A percentile compares a stretch with the other conserved stretches of the same genome.
phyloP scores from a whole-genome alignment of 1,140 invertebrate species.

The Euwallacea similis region DNA sequence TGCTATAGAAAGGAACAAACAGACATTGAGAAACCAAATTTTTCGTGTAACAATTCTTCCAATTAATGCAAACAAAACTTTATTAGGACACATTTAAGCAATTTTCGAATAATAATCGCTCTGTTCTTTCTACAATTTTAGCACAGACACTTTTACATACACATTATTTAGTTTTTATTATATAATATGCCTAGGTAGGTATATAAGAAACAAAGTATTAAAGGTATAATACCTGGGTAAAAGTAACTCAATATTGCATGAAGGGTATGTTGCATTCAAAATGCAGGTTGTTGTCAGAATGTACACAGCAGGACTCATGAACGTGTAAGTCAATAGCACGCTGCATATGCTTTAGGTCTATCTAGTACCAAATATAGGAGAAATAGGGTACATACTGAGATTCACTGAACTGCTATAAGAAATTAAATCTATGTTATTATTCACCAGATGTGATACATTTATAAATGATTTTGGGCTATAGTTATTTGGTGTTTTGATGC shows the following conservation, averaged over 20 bases:
- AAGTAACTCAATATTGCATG: neutral
- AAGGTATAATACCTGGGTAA: neutral
- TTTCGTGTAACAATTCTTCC: no score
- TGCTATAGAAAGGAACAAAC: no score
- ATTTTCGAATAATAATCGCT: constrained; percentile 25
- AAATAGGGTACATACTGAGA: neutral
- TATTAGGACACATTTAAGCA: neutral
- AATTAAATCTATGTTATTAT: constrained; percentile 1
- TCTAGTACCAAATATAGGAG: neutral
- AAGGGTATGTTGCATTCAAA: neutral
- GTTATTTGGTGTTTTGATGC: constrained; percentile 26
- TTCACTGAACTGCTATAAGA: neutral
- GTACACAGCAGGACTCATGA: no score
- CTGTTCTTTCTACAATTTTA: constrained; percentile 33
- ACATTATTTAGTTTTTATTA: neutral
- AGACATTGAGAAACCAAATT: no score
- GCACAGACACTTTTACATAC: constrained; percentile 29
- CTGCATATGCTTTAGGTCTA: no score
- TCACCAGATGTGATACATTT: neutral
- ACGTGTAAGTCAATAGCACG: no score
- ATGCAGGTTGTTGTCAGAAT: no score
- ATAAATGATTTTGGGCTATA: constrained; percentile 16
- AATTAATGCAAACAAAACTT: no score
- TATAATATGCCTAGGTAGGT: constrained; percentile 4
- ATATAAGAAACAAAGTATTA: constrained; percentile 5